These are phyloP conservation scores for Rattus rattus DNA, from an alignment of 2,113 vertebrate species.

Conservation along the genomic window DNA sequence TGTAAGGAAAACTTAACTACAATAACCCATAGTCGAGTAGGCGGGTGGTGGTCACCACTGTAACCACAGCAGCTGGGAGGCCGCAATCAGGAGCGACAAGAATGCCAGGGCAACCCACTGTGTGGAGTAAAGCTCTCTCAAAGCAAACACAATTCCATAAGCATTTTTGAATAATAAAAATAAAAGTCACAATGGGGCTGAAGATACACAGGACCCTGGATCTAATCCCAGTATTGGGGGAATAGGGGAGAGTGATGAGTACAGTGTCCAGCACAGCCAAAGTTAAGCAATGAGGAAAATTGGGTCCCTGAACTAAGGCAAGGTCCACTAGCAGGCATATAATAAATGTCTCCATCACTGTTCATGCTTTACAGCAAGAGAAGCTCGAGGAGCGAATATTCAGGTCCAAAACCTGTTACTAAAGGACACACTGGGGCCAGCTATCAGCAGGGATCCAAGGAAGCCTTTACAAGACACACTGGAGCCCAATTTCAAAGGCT, in stretches of 20 bases:
- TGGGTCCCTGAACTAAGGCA: not conserved
- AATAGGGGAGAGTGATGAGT: no score
- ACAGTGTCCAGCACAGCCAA: not conserved
- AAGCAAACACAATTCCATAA: not conserved
- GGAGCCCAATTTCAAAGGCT: conserved; percentile 55
- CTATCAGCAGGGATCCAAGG: not conserved
- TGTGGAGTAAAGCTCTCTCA: not conserved
- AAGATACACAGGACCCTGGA: not conserved
- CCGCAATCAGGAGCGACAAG: not conserved
- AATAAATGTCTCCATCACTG: not conserved
- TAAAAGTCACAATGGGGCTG: not conserved
- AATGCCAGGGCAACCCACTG: not conserved
- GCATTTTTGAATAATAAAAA: not conserved
- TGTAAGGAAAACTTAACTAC: not conserved
- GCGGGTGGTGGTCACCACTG: not conserved
- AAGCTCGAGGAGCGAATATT: not conserved
- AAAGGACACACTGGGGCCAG: not conserved
- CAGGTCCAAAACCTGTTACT: not conserved
- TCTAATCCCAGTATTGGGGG: not conserved
- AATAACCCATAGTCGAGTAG: not conserved
- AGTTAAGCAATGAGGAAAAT: not conserved
- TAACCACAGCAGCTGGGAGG: not conserved
- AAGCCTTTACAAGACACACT: conserved; percentile 40
- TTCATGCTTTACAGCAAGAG: not conserved
- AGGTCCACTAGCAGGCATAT: not conserved